Evolutionary conservation across 1,140 invertebrate genomes (phyloP).

Genomic region (Condylostylus longicornis): DNA sequence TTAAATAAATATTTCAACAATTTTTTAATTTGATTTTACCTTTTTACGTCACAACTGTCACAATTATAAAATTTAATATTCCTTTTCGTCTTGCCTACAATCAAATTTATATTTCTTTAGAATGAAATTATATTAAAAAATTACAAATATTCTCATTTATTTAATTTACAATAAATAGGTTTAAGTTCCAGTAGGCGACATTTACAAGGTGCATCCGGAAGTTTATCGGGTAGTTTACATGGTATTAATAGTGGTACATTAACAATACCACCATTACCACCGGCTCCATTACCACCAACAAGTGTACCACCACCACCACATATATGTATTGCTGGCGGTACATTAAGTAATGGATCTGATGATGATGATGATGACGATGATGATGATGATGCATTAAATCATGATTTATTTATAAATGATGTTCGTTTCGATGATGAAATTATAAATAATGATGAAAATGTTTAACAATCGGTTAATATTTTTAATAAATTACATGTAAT

Average conservation of each 20-base stretch:
- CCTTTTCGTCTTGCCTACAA: too few relatives aligned
- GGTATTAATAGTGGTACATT: constrained; percentile 28
- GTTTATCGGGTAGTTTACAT: constrained; percentile 30
- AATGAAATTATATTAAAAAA: too few relatives aligned
- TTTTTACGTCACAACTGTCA: too few relatives aligned
- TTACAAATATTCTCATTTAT: too few relatives aligned
- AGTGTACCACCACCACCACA: constrained; percentile 29
- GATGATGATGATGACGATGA: constrained; percentile 24
- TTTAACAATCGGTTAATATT: constrained; percentile 25
- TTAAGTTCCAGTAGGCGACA: constrained; percentile 31
- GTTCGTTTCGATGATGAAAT: constrained; percentile 27
- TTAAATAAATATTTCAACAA: too few relatives aligned
- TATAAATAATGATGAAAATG: constrained; percentile 30
- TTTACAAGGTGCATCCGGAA: constrained; percentile 28
- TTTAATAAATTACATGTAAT: too few relatives aligned
- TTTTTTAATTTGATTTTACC: too few relatives aligned
- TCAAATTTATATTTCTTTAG: too few relatives aligned
- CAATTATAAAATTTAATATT: too few relatives aligned
- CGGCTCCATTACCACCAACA: constrained; percentile 27
- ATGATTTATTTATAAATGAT: constrained; percentile 30
- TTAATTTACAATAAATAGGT: too few relatives aligned
- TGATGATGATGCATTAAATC: constrained; percentile 17
- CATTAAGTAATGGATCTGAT: constrained; percentile 8
- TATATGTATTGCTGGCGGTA: constrained; percentile 26
- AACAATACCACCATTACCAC: constrained; percentile 30